Conservation (phyloP, 2,888 invertebrate genomes). For the Alentia gelatinosa region DNA sequence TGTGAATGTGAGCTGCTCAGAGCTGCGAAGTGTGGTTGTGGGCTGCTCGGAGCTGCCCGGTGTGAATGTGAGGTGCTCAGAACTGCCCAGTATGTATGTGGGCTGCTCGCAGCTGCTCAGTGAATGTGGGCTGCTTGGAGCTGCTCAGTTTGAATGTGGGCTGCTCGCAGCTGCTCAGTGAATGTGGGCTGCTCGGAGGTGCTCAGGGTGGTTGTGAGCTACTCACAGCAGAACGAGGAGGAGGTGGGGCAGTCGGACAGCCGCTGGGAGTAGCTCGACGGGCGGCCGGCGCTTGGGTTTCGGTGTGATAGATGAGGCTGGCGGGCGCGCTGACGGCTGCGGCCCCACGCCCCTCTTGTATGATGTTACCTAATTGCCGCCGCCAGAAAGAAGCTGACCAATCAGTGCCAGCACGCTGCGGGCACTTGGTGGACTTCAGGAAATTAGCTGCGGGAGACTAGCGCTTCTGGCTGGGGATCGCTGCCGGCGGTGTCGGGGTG, state of each 20-base stretch:
- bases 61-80: not conserved
- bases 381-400: constrained; percentile 39
- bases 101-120: not conserved
- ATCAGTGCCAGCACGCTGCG: constrained; percentile 10
- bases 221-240: not conserved
- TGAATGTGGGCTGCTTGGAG: not conserved
- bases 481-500: not conserved
- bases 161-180: not conserved
- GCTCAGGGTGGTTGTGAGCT: not conserved
- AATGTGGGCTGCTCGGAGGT: not conserved
- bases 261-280: not conserved
- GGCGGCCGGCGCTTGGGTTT: constrained; percentile 8
- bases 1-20: too few relatives aligned
- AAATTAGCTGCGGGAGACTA: constrained; percentile 23
- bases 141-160: not conserved
- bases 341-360: not conserved
- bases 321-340: not conserved
- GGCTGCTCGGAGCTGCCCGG: not conserved
- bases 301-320: constrained; percentile 1
- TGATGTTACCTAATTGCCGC: constrained; percentile 40
- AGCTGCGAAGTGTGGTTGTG: not conserved
- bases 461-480: not conserved
- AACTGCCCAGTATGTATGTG: not conserved
- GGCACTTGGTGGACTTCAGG: constrained; percentile 31
- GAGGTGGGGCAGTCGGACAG: not conserved